Conservation (phyloP, 2,888 invertebrate species). For the Tetropium fuscum region DNA sequence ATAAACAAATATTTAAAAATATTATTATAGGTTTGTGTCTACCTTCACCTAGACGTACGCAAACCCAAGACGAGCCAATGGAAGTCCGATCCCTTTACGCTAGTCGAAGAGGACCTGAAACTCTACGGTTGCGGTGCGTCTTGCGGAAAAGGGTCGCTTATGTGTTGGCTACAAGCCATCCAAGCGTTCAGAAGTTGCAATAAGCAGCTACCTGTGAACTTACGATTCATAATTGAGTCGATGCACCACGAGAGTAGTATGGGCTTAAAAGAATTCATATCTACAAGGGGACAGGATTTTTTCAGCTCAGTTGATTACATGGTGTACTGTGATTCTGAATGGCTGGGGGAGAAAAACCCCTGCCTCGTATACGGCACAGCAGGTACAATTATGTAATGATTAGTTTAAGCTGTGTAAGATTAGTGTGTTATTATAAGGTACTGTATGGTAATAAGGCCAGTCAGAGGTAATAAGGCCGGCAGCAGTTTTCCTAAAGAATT, state of each 20-base stretch:
- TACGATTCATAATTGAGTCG: conserved; percentile 65
- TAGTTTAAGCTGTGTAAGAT: no score
- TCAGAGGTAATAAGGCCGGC: no score
- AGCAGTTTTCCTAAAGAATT: no score
- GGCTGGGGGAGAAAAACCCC: conserved; percentile 65
- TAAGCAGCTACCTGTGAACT: conserved; percentile 63
- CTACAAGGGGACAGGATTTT: conserved; percentile 59
- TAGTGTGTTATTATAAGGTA: no score
- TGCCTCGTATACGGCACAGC: conserved; percentile 65
- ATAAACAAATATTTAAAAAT: neutral
- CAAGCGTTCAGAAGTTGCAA: conserved; percentile 57
- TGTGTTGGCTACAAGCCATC: conserved; percentile 65
- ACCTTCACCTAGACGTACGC: conserved; percentile 64
- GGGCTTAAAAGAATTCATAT: conserved; percentile 62
- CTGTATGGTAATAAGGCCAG: no score
- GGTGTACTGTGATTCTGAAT: conserved; percentile 63
- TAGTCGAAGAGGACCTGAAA: conserved; percentile 57
- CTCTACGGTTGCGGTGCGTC: conserved; percentile 64
- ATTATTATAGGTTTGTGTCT: conserved; percentile 57
- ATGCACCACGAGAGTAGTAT: conserved; percentile 62
- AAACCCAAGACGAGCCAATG: conserved; percentile 58
- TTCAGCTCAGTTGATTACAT: conserved; percentile 61
- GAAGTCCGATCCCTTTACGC: conserved; percentile 63
- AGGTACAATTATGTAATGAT: no score
- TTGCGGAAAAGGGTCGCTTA: conserved; percentile 64